Percentiles rank a stretch among this genome's conserved stretches.
These are phyloP conservation scores for Amblyraja radiata DNA, from an alignment of 2,797 vertebrate genomes.

Conservation along the genomic window DNA sequence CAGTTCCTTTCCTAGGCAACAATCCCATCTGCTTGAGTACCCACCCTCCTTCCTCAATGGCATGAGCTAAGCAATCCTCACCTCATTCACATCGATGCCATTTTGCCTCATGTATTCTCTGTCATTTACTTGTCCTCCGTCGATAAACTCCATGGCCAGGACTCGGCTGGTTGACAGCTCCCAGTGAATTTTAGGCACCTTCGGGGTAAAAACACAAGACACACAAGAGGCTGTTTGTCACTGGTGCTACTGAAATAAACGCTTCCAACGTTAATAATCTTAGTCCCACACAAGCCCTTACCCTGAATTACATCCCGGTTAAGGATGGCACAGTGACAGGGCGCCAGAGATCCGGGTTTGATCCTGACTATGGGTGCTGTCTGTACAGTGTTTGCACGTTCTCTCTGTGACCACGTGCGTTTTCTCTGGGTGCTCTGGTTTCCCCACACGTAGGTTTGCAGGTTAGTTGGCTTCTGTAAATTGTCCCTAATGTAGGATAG, in stretches of 20 bases:
- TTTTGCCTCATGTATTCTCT: conserved; percentile 78
- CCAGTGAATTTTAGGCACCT: conserved; percentile 91
- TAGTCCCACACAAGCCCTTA: neutral
- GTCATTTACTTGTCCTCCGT: conserved; percentile 91
- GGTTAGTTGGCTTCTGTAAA: too few species aligned
- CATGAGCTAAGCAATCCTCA: conserved; percentile 45
- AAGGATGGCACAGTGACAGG: too few species aligned
- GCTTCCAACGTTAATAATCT: neutral
- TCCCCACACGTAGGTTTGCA: too few species aligned
- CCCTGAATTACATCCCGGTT: too few species aligned
- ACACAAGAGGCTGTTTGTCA: neutral
- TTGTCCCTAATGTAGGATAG: too few species aligned
- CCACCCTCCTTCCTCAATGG: neutral
- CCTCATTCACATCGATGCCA: conserved; percentile 80
- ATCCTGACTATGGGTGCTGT: too few species aligned
- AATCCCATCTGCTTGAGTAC: neutral
- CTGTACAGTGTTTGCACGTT: too few species aligned
- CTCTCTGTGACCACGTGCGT: too few species aligned
- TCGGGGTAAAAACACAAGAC: neutral
- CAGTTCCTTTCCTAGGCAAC: too few species aligned
- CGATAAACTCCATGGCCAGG: conserved; percentile 89
- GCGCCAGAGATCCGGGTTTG: too few species aligned
- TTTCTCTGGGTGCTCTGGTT: too few species aligned
- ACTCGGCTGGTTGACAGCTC: conserved; percentile 83
- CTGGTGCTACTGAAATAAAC: neutral